A percentile compares a stretch with the other conserved stretches of the same genome.
These are phyloP conservation scores for Danaus melanippus DNA, from an alignment of 1,140 invertebrate genomes.

Conservation along the genomic window DNA sequence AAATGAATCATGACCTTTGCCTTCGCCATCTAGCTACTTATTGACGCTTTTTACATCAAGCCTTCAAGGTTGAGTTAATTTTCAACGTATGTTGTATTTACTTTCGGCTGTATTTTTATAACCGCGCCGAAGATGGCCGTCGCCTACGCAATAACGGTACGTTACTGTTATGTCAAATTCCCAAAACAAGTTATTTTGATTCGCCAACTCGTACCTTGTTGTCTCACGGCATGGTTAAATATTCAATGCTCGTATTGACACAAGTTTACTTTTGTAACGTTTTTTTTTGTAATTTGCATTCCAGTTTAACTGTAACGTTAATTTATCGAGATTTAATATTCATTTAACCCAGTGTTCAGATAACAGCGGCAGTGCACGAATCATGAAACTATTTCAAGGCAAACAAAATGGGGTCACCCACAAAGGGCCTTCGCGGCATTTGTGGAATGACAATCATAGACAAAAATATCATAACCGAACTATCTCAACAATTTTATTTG, in stretches of 20 bases:
- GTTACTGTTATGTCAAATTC: slow-evolving; percentile 49
- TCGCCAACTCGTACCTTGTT: neutral
- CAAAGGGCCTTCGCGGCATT: slow-evolving; percentile 54
- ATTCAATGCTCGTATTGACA: no score
- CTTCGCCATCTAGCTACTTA: slow-evolving; percentile 16
- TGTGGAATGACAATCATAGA: slow-evolving; percentile 43
- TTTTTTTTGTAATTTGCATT: neutral
- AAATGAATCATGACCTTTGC: slow-evolving; percentile 36
- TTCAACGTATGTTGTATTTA: no score
- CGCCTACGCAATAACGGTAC: slow-evolving; percentile 57
- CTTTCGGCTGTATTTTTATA: no score
- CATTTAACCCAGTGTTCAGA: slow-evolving; percentile 47
- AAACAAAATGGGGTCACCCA: slow-evolving; percentile 61
- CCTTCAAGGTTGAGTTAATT: no score
- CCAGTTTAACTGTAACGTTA: neutral
- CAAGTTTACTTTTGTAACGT: no score
- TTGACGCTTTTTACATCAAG: neutral
- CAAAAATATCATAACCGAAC: slow-evolving; percentile 17
- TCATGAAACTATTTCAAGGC: slow-evolving; percentile 69
- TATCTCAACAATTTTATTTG: no score
- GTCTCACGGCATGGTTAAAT: no score
- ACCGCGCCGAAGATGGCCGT: slow-evolving; percentile 14
- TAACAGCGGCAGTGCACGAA: slow-evolving; percentile 49
- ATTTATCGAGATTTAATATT: slow-evolving; percentile 8
- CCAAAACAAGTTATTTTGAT: slow-evolving; percentile 47